phyloP scores from a whole-genome alignment of 2,888 invertebrate genomes.

The Colletes collaris region DNA sequence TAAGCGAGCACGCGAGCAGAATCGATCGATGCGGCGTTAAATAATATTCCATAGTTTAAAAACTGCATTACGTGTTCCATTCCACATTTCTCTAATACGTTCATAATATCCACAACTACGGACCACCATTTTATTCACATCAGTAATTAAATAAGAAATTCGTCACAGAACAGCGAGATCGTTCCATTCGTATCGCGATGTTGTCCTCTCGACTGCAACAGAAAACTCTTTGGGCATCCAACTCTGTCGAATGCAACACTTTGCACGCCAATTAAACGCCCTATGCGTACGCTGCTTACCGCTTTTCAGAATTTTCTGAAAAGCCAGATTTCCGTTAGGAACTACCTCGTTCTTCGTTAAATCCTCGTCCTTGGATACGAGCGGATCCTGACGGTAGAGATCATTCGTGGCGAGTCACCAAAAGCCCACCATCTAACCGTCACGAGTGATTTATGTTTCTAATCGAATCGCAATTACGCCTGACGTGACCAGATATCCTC shows the following conservation, averaged over 20 bases:
- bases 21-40: no score
- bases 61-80: no score
- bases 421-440: neutral
- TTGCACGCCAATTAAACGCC: neutral
- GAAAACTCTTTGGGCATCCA: neutral
- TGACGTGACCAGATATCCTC: slow-evolving; percentile 31
- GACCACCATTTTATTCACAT: no score
- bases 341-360: neutral
- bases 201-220: neutral
- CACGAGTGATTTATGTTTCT: slow-evolving; percentile 39
- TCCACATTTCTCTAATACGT: no score
- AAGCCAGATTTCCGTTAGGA: neutral
- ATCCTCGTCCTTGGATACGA: neutral
- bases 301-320: neutral
- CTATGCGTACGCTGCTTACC: neutral
- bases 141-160: neutral
- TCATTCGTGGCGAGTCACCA: neutral
- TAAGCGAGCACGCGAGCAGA: no score
- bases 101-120: no score
- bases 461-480: slow-evolving; percentile 50
- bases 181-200: neutral
- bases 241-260: neutral
- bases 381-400: neutral
- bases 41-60: no score
- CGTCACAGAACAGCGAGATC: neutral